phyloP scores from a whole-genome alignment of 2,797 vertebrate species.

The Poliocrania exsul region DNA sequence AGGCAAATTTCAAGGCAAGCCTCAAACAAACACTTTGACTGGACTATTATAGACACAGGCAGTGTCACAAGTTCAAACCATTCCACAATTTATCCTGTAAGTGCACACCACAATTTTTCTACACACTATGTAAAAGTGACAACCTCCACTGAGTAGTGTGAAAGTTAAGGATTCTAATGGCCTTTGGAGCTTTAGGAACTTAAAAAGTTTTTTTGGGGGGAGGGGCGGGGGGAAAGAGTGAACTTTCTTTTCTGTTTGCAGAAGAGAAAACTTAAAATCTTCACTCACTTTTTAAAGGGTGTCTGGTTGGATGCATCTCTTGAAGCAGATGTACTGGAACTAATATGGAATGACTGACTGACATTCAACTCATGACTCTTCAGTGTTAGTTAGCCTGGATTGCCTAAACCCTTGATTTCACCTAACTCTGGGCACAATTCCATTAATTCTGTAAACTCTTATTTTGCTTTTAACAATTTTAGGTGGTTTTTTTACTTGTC shows the following conservation, averaged over 20 bases:
- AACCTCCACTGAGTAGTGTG: not conserved
- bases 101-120: not conserved
- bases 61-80: not conserved
- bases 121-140: not conserved
- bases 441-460: not conserved
- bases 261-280: not conserved
- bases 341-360: not conserved
- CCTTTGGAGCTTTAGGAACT: not conserved
- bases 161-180: not conserved
- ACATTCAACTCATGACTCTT: not conserved
- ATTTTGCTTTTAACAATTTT: not conserved
- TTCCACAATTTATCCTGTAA: not conserved
- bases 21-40: not conserved
- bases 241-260: not conserved
- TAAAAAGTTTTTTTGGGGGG: not conserved
- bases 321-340: not conserved
- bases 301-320: not conserved
- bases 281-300: not conserved
- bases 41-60: not conserved
- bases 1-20: not conserved
- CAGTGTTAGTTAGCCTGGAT: not conserved
- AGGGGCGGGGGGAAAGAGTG: fast-evolving
- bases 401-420: not conserved
- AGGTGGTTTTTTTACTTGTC: not conserved
- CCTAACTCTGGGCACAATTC: not conserved